Evolutionary conservation across 2,113 vertebrate genomes (phyloP).

Genomic region (Pterocles burchelli): DNA sequence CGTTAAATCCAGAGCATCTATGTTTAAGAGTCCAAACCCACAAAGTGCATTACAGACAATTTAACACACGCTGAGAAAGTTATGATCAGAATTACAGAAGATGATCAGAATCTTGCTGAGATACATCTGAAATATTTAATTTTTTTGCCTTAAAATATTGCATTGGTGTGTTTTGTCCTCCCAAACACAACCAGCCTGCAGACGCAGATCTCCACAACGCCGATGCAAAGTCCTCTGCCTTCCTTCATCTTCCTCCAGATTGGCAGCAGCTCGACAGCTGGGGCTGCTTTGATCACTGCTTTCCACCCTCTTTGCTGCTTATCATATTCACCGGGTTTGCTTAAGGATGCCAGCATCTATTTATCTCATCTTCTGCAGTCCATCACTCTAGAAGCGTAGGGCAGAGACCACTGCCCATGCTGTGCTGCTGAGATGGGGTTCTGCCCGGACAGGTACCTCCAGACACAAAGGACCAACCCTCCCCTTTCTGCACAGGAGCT

Average conservation of each 20-base stretch:
- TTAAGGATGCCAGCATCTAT: not conserved
- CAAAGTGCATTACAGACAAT: not conserved
- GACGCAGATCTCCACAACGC: not conserved
- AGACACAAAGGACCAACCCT: not conserved
- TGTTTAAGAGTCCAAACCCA: not conserved
- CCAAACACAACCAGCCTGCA: not conserved
- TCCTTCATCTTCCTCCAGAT: not conserved
- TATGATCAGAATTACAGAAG: not conserved
- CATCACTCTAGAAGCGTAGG: rapidly evolving
- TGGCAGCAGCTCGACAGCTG: not conserved
- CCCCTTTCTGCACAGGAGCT: not conserved
- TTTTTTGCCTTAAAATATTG: not conserved
- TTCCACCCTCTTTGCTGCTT: not conserved
- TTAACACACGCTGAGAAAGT: not conserved
- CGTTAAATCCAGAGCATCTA: not conserved
- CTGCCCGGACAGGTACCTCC: not conserved
- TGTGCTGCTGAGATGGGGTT: rapidly evolving
- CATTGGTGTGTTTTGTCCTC: not conserved
- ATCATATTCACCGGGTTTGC: not conserved
- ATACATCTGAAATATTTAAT: not conserved
- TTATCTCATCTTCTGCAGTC: not conserved
- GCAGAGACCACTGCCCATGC: not conserved
- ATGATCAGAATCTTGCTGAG: not conserved
- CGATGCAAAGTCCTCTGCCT: rapidly evolving
- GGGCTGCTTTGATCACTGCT: not conserved